These are phyloP conservation scores for Acanthisitta chloris DNA, from an alignment of 2,113 vertebrate genomes.

Conservation along the genomic window DNA sequence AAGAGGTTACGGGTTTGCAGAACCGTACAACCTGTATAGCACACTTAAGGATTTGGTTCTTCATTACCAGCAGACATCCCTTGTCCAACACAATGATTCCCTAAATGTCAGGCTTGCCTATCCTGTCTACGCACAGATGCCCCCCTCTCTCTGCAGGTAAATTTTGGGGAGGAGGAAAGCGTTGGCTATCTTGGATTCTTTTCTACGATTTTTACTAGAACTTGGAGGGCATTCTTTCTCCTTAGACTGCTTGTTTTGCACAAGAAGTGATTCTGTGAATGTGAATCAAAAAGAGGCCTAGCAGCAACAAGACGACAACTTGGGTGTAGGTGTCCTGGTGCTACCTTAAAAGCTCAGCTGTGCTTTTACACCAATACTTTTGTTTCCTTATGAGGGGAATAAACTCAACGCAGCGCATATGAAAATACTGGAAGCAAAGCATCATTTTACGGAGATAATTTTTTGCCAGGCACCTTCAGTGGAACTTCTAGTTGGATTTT, in stretches of 20 bases:
- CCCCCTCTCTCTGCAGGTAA: slow-evolving; percentile 84
- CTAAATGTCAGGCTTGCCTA: slow-evolving; percentile 92
- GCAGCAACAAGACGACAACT: slow-evolving; percentile 74
- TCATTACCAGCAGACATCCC: slow-evolving; percentile 93
- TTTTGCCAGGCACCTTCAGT: slow-evolving; percentile 71
- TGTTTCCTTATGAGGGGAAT: slow-evolving; percentile 69
- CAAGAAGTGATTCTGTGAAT: slow-evolving; percentile 99
- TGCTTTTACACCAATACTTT: slow-evolving; percentile 67
- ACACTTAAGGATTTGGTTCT: slow-evolving; percentile 94
- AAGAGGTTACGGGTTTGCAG: slow-evolving; percentile 91
- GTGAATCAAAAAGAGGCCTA: slow-evolving; percentile 86
- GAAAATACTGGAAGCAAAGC: slow-evolving; percentile 65
- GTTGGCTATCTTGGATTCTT: slow-evolving; percentile 72
- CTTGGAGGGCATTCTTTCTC: slow-evolving; percentile 95
- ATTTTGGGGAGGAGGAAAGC: slow-evolving; percentile 53
- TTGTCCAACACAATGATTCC: slow-evolving; percentile 94
- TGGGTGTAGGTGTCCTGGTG: slow-evolving; percentile 81
- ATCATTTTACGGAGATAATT: slow-evolving; percentile 37
- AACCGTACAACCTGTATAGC: slow-evolving; percentile 92
- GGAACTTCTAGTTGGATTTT: slow-evolving; percentile 64
- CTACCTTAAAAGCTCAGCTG: slow-evolving; percentile 82
- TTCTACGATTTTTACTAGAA: slow-evolving; percentile 81
- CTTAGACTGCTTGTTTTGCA: slow-evolving; percentile 99
- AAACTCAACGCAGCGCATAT: slow-evolving; percentile 7
- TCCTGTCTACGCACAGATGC: slow-evolving; percentile 90